Conservation (phyloP, 2,888 invertebrate species). For the Mycalesis mineus region DNA sequence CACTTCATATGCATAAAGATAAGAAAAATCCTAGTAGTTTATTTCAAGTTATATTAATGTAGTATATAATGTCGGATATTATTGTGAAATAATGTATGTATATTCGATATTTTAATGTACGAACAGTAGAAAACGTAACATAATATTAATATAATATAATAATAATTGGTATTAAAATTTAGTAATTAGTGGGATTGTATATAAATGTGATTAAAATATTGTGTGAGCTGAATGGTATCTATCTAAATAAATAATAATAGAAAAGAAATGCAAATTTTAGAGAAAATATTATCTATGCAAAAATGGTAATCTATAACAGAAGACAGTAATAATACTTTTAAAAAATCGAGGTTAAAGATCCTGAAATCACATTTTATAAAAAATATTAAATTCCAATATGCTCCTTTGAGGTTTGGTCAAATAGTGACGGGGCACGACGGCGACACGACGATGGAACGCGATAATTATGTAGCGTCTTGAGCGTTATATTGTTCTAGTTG, state of each 20-base stretch:
- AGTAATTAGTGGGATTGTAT: background rate
- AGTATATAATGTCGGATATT: background rate
- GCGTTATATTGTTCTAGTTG: no score
- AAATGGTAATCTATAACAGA: no score
- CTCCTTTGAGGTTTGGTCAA: no score
- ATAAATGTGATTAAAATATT: conserved; percentile 4
- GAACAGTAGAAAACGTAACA: background rate
- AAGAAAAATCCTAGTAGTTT: conserved; percentile 5
- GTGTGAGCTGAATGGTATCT: conserved; percentile 1
- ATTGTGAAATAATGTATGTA: conserved; percentile 1
- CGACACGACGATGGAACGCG: no score
- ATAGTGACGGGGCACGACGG: no score
- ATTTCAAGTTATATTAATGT: background rate
- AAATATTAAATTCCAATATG: background rate
- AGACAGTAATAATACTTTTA: no score
- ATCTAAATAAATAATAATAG: background rate
- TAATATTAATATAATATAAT: background rate
- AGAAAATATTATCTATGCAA: background rate
- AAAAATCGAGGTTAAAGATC: no score
- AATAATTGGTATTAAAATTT: background rate
- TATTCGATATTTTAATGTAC: background rate
- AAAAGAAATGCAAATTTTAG: background rate
- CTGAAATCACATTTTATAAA: no score
- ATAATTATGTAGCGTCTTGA: no score
- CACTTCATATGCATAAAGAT: background rate